Conservation (phyloP, 2,888 invertebrate species). For the Campoletis raptor region DNA sequence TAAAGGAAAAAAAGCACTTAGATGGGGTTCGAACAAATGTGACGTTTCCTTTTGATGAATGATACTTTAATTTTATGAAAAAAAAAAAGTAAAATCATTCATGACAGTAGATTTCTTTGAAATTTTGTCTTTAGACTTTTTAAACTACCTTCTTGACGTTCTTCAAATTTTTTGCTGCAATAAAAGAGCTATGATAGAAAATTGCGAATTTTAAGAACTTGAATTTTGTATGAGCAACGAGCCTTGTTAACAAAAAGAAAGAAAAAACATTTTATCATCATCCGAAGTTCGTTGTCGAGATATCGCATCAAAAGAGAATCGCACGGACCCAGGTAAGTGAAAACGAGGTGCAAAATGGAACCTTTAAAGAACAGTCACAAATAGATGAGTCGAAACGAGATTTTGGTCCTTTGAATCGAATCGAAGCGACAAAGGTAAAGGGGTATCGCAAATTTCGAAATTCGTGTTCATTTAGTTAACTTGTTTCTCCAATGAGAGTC, state of each 20-base stretch:
- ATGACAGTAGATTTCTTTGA: neutral
- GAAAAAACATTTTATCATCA: conserved; percentile 8
- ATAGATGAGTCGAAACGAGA: conserved; percentile 33
- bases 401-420: conserved; percentile 27
- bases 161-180: neutral
- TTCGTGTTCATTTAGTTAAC: conserved; percentile 12
- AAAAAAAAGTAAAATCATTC: neutral
- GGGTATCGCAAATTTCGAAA: conserved; percentile 4
- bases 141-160: neutral
- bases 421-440: conserved; percentile 43
- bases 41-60: conserved; percentile 8
- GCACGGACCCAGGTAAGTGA: conserved; percentile 50
- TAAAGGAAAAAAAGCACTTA: conserved; percentile 9
- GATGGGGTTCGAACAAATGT: neutral
- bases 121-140: neutral
- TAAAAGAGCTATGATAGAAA: neutral
- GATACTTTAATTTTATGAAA: conserved; percentile 23
- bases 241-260: neutral
- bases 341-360: conserved; percentile 30
- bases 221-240: neutral
- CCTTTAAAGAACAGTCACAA: conserved; percentile 35
- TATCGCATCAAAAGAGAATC: conserved; percentile 32
- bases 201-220: neutral
- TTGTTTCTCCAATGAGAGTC: conserved; percentile 46
- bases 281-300: conserved; percentile 17